Percentiles rank a stretch among this genome's conserved stretches.
Conservation (phyloP, 1,140 invertebrate species). For the Drosophila bifasciata region DNA sequence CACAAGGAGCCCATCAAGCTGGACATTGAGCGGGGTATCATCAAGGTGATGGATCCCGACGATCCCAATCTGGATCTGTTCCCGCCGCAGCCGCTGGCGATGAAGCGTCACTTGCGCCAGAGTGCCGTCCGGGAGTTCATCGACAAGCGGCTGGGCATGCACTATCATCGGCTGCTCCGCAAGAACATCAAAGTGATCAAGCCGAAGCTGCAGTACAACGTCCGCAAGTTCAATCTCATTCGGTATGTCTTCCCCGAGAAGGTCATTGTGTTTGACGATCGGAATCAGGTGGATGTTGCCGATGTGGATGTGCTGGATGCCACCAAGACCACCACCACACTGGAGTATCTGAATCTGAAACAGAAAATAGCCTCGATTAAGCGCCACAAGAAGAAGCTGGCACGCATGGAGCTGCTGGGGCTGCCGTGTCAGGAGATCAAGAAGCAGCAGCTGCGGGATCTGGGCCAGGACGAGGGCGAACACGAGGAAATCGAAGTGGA, state of each 20-base stretch:
- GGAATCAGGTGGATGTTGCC: constrained; percentile 18
- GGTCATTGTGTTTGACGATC: constrained; percentile 50
- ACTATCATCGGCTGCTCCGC: constrained; percentile 70
- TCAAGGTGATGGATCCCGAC: constrained; percentile 67
- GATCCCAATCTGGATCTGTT: constrained; percentile 73
- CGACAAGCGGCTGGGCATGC: constrained; percentile 59
- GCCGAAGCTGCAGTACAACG: constrained; percentile 60
- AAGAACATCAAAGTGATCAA: constrained; percentile 72
- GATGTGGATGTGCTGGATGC: constrained; percentile 49
- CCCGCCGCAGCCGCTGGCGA: constrained; percentile 45
- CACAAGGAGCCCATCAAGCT: constrained; percentile 71
- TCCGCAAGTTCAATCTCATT: constrained; percentile 78
- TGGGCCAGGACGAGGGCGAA: constrained; percentile 47
- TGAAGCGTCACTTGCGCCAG: constrained; percentile 29
- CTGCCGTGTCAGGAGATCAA: constrained; percentile 53
- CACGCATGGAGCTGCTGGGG: constrained; percentile 66
- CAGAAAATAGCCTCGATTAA: constrained; percentile 49
- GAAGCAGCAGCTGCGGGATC: constrained; percentile 42
- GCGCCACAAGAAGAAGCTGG: constrained; percentile 54
- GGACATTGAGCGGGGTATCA: constrained; percentile 72
- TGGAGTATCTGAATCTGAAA: constrained; percentile 61
- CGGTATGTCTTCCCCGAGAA: constrained; percentile 72
- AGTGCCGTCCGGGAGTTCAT: constrained; percentile 68
- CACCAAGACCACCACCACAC: constrained; percentile 59
- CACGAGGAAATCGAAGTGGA: constrained; percentile 53